Base-by-base conservation (phyloP, 2,113 vertebrate species). In the Pseudorhombus dupliciocellatus region DNA sequence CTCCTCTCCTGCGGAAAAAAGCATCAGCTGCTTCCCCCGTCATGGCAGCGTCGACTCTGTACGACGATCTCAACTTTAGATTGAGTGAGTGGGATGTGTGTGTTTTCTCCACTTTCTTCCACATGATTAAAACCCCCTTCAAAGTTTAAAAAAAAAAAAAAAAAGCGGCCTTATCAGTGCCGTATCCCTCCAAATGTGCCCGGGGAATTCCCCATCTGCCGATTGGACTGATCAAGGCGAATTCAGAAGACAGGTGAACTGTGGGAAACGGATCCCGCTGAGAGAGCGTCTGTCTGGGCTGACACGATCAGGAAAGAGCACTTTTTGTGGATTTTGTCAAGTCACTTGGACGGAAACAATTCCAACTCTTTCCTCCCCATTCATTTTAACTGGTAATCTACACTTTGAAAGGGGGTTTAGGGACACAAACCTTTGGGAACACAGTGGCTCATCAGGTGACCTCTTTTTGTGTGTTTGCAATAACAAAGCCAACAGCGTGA, bases 191-290 rank as follows among this genome's bases (percentile, higher is more conserved):
- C 54, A 60, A 22, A 83, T 66, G 59, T 73, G 77, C 73, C 70
- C 50, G 67, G 79, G 81, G 79, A 88, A 86, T 65, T 75, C 78
- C 79, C 84, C 85, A 87, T 87, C 81, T 88, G 88, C 73, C 28
- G 11, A 50, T 70, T 24, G 58, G 2, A 2, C 66, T 83, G 83
- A 87, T 80, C 79, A 70, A 79, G 70, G 81, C 26, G 37, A 48
- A 26, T 73, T 60, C 75, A 53, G 57, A 53, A 67, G 72, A 61
- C 77, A 73, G 83, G 69, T 78, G 66, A 84, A 22, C 66, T 73
- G 82, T 31, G 61, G 59, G 42, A 60, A 34, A 30, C 21, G 0
- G 18, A 14, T 58, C 74, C 72, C 60, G 76, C 83, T 75, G 88
- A 59, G 77, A 75, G 52, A 62, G 73, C 82, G 73, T 87, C 83